Percentiles rank a stretch among this genome's conserved stretches.
Conservation (phyloP, 2,888 invertebrate genomes). For the Linhomoeus sp. region DNA sequence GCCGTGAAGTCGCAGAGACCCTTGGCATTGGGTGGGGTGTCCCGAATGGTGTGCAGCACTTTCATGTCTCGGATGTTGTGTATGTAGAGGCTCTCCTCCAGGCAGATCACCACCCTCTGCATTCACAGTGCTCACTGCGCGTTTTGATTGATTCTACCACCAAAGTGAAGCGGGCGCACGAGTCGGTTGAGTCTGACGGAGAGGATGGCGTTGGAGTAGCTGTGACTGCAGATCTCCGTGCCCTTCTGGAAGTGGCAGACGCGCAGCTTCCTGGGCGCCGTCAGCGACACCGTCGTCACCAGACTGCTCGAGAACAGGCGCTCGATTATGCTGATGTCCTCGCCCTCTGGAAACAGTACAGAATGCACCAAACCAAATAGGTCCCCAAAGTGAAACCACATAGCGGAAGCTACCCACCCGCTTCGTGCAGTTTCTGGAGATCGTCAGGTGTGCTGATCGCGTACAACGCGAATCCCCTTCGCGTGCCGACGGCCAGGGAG, state of each 20-base stretch:
- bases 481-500: constrained; percentile 76
- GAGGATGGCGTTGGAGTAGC: constrained; percentile 78
- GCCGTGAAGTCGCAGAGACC: constrained; percentile 18
- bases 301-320: constrained; percentile 87
- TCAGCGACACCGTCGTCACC: constrained; percentile 75
- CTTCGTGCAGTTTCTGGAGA: constrained; percentile 69
- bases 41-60: constrained; percentile 81
- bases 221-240: constrained; percentile 92
- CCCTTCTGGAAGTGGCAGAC: constrained; percentile 95
- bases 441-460: constrained; percentile 54
- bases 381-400: neutral
- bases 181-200: constrained; percentile 84
- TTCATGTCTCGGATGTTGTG: constrained; percentile 58
- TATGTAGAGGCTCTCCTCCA: constrained; percentile 90
- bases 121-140: constrained; percentile 11
- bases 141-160: neutral
- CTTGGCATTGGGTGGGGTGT: constrained; percentile 67
- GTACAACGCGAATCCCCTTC: constrained; percentile 69
- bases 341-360: constrained; percentile 23
- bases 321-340: constrained; percentile 62
- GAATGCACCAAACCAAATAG: neutral
- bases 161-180: constrained; percentile 37
- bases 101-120: constrained; percentile 77
- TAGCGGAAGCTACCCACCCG: no score
- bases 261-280: constrained; percentile 70